phyloP scores from a whole-genome alignment of 2,888 invertebrate species.

The Crioceris asparagi region DNA sequence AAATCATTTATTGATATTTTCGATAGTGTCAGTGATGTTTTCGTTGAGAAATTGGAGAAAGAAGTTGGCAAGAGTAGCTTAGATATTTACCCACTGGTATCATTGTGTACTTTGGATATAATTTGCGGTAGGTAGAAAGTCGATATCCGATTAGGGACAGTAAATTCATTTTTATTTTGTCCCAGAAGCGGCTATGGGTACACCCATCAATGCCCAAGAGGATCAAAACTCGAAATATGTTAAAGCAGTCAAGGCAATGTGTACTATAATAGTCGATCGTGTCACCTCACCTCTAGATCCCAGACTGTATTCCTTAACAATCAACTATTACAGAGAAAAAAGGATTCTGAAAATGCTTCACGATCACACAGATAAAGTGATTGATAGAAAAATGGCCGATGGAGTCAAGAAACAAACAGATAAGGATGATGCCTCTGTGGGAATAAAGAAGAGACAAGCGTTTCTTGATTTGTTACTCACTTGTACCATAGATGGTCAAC shows the following conservation, averaged over 20 bases:
- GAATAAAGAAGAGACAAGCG: constrained; percentile 50
- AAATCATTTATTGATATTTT: constrained; percentile 62
- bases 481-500: constrained; percentile 47
- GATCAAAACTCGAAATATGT: constrained; percentile 61
- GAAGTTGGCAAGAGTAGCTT: constrained; percentile 37
- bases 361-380: constrained; percentile 10
- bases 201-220: constrained; percentile 58
- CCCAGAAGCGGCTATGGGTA: constrained; percentile 78
- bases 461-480: constrained; percentile 57
- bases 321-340: constrained; percentile 43
- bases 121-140: constrained; percentile 44
- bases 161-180: constrained; percentile 34
- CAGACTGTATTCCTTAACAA: constrained; percentile 43
- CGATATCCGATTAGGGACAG: constrained; percentile 18
- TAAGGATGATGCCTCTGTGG: constrained; percentile 29
- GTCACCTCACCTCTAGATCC: constrained; percentile 36
- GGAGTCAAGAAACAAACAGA: background rate
- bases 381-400: constrained; percentile 25
- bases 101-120: constrained; percentile 49
- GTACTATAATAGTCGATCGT: constrained; percentile 24
- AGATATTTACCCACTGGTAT: constrained; percentile 51
- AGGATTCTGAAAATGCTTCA: constrained; percentile 22
- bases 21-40: constrained; percentile 48
- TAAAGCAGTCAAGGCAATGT: constrained; percentile 50
- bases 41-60: constrained; percentile 44